Evolutionary conservation across 2,888 invertebrate species (phyloP), one percentile per base, ranked within the genome.

Genomic region (Cosmia pyralina): DNA sequence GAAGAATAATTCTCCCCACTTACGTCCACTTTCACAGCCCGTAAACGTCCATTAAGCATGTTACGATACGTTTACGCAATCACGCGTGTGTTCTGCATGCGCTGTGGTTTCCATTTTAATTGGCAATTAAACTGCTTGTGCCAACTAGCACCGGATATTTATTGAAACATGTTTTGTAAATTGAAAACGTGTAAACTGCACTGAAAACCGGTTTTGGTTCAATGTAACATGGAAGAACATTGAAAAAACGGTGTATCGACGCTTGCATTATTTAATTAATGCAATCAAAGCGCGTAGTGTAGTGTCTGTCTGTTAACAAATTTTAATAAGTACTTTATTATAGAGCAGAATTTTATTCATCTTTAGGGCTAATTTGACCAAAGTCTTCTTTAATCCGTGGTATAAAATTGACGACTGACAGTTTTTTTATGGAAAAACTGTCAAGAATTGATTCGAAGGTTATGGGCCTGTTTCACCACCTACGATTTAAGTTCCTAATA

Each of bases 51-150:
- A 28, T 0, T 41, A n/a, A 28, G 48, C 48, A 74, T 48, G n/a
- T 55, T 57, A 52, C 57, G 13, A 60, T 62, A 78, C 53, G 44
- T 69, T 66, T 44, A 65, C 50, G 57, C 50, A 78, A 69, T 69
- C 69, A 79, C 57, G 55, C 38, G n/a, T 58, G 11, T 19, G 62
- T 72, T 74, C 50, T 68, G 53, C 34, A 52, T 71, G n/a, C 50
- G 28, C 44, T 84, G 81, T 19, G 77, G 84, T 52, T 46, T 60
- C 46, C 57, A 72, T 70, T 74, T 75, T 85, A 85, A 85, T 85
- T 82, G 87, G 34, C 87, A 79, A 85, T 85, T 86, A 86, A 73
- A 69, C 57, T 66, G 57, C 60, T 59, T 55, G 77, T 65, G 58
- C 85, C 85, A 85, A 78, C 72, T 65, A 67, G 70, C 59, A 44